These are phyloP conservation scores for Eulemur mongoz DNA, from an alignment of 2,797 vertebrate genomes.

Conservation along the genomic window DNA sequence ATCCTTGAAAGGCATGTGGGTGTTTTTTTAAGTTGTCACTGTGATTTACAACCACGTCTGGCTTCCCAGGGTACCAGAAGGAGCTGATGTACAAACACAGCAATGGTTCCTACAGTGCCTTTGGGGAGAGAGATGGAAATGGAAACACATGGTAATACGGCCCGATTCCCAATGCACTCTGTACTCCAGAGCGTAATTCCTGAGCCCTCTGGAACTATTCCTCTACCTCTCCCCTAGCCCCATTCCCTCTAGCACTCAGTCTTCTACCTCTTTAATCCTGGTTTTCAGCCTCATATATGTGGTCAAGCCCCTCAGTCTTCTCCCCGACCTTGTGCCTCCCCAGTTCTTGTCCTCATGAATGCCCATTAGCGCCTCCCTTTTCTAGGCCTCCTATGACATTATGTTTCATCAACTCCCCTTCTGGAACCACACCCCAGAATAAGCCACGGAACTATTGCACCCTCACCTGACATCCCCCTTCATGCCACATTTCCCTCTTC, in stretches of 20 bases:
- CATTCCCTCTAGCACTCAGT: background rate
- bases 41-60: constrained; percentile 11
- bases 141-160: constrained; percentile 91
- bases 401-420: background rate
- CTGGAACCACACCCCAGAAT: background rate
- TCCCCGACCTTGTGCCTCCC: background rate
- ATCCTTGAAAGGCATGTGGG: background rate
- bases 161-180: background rate
- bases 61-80: constrained; percentile 89
- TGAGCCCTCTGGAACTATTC: background rate
- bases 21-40: background rate
- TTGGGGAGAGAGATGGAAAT: constrained; percentile 83
- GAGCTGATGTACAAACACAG: constrained; percentile 91
- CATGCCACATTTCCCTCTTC: background rate
- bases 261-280: background rate
- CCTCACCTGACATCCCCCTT: background rate
- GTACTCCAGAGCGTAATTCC: background rate
- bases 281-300: background rate
- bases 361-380: background rate
- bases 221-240: background rate
- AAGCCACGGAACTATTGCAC: background rate
- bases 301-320: background rate
- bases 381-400: background rate
- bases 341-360: background rate
- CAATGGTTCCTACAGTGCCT: constrained; percentile 93